Evolutionary conservation across 2,888 invertebrate genomes (phyloP).

Genomic region (Shargacucullia verbasci): DNA sequence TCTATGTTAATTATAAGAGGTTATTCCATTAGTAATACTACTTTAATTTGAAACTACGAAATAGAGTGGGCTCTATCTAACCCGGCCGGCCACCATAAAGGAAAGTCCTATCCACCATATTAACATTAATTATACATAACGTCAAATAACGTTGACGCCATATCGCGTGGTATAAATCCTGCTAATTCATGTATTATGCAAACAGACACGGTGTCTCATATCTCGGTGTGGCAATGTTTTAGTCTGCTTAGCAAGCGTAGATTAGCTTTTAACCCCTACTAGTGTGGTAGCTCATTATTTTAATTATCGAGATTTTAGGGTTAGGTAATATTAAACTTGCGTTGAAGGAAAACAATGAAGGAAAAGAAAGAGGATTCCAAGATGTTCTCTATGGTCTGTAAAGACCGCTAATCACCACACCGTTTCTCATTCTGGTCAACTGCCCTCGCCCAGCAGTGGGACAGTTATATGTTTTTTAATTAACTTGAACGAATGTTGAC

Average conservation of each 20-base stretch:
- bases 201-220: conserved; percentile 74
- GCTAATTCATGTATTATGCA: conserved; percentile 80
- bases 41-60: neutral
- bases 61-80: neutral
- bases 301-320: too few relatives aligned
- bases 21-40: neutral
- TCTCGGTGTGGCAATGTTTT: conserved; percentile 74
- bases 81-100: neutral
- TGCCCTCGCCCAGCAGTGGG: too few relatives aligned
- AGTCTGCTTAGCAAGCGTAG: conserved; percentile 71
- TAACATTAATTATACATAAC: conserved; percentile 55
- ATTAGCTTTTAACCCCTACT: conserved; percentile 66
- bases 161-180: conserved; percentile 69
- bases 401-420: too few relatives aligned
- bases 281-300: conserved; percentile 14
- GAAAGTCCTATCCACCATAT: conserved; percentile 4
- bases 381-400: too few relatives aligned
- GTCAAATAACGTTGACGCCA: conserved; percentile 52
- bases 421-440: too few relatives aligned
- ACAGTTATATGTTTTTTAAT: too few relatives aligned
- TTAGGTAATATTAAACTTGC: too few relatives aligned
- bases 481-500: too few relatives aligned
- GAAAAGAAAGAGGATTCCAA: too few relatives aligned
- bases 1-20: too few relatives aligned
- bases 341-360: too few relatives aligned